Evolutionary conservation across 1,140 invertebrate species (phyloP), one percentile per base, ranked within the genome.

Genomic region (Rhopalosiphum padi): DNA sequence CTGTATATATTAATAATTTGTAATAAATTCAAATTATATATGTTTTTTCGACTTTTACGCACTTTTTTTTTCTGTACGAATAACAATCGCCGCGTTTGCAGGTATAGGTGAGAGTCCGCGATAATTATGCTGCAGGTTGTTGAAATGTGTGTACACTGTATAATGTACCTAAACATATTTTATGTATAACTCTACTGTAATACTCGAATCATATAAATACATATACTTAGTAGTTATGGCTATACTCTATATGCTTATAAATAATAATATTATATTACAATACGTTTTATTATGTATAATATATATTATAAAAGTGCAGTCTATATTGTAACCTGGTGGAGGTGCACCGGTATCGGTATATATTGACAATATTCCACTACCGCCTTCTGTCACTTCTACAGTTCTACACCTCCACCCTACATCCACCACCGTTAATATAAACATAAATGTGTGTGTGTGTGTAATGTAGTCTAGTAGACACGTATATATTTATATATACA

Each of bases 1-100:
- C 30, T 48, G 23, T 88, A 35, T 88, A 51, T 88, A 88, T 37
- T 60, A 90, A 90, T 90, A 90, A 90, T 90, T 90, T 60, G 55
- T 46, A 90, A 90, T 90, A 90, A 90, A 90, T 90, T 90, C 68
- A 90, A 68, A 90, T 90, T 90, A 90, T 55, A 37, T 53, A 89
- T 55, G 53, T 55, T 89, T 88, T 51, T 43, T 51, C 30, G 48
- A 51, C 21, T 88, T 88, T 51, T 23, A 9, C 87, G 48, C 15
- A 6, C 87, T 88, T 88, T 88, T 86, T 46, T 88, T 51, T 51
- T 88, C 53, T 86, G 7, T 25, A 35, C 46, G n/a, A 88, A 77
- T n/a, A 86, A 86, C 85, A 30, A 43, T 25, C 41, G 23, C 22
- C 37, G 37, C 9, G 37, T 8, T 77, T 41, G 83, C 22, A 37